These are phyloP conservation scores for Vulpes lagopus DNA, from an alignment of 2,113 vertebrate genomes.

Conservation along the genomic window DNA sequence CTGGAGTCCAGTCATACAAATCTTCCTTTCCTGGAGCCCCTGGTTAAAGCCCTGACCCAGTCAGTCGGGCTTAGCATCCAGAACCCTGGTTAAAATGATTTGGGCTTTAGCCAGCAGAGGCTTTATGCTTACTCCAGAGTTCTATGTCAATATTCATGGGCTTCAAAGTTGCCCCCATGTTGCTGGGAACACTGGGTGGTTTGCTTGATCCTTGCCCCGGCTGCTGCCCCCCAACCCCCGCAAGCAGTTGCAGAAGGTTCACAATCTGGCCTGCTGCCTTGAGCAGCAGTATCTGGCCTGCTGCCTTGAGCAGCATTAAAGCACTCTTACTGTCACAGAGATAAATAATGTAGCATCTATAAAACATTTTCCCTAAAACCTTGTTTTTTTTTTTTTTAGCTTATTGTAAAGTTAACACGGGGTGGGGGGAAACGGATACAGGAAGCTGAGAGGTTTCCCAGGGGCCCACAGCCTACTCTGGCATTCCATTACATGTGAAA, in stretches of 20 bases:
- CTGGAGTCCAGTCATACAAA: no score
- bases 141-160: not conserved
- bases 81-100: not conserved
- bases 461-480: no score
- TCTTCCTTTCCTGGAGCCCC: not conserved
- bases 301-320: slow-evolving; percentile 41
- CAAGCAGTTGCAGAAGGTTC: not conserved
- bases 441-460: not conserved
- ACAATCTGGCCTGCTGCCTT: slow-evolving; percentile 49
- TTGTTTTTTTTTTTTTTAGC: not conserved
- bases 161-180: not conserved
- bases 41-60: not conserved
- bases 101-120: not conserved
- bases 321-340: not conserved
- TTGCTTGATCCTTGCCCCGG: not conserved
- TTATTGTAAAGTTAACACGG: not conserved
- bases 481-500: accelerated
- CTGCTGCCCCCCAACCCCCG: not conserved
- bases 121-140: not conserved
- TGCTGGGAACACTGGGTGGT: not conserved
- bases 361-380: slow-evolving; percentile 14
- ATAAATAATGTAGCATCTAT: slow-evolving; percentile 70
- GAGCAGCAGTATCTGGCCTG: slow-evolving; percentile 48
- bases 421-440: accelerated
- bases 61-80: not conserved